Percentiles rank a stretch among this genome's conserved stretches.
Evolutionary conservation across 2,113 vertebrate genomes (phyloP).

Genomic region (Phaetusa simplex): DNA sequence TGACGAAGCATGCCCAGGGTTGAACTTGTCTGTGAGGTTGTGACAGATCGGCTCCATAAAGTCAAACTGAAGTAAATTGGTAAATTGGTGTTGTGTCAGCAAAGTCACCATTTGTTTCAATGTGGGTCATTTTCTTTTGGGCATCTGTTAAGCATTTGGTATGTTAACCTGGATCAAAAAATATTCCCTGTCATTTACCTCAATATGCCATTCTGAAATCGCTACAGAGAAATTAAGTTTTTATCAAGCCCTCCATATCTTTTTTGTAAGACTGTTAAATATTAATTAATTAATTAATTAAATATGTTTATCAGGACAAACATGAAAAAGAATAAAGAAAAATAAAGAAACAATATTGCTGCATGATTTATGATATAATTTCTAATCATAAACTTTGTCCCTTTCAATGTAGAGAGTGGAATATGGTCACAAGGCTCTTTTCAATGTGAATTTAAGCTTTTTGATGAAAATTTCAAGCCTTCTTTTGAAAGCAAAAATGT

Average conservation of each 20-base stretch:
- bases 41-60: neutral
- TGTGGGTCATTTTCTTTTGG: neutral
- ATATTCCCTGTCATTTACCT: neutral
- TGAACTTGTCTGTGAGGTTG: neutral
- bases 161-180: neutral
- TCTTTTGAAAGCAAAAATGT: neutral
- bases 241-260: neutral
- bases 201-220: neutral
- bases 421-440: neutral
- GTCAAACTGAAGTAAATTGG: neutral
- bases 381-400: neutral
- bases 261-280: neutral
- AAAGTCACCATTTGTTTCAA: neutral
- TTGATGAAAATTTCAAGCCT: neutral
- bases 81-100: neutral
- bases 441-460: neutral
- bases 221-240: neutral
- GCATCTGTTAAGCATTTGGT: neutral
- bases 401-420: neutral
- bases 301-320: neutral
- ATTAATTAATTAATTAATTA: too few relatives aligned
- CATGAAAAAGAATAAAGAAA: neutral
- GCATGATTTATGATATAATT: neutral
- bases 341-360: neutral
- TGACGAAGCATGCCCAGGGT: neutral